Evolutionary conservation across 2,797 vertebrate genomes (phyloP), one percentile per base, ranked within the genome.

Genomic region (Diceros bicornis): DNA sequence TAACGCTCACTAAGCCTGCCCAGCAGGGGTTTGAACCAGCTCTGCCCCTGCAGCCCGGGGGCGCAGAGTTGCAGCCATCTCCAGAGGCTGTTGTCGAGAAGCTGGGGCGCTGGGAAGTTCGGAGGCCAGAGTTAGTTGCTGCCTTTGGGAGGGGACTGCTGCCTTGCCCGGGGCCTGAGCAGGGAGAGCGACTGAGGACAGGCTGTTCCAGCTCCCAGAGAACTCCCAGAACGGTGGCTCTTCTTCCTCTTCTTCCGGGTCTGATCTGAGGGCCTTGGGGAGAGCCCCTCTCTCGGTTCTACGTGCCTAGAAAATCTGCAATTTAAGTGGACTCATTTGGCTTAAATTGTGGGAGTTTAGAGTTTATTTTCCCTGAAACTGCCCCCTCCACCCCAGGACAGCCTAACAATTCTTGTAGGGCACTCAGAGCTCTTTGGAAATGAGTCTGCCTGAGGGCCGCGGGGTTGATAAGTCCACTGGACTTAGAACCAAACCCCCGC

Each of bases 1-100:
- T 0, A 11, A 11, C 0, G 0, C 32, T 62, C 57, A 3, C 59
- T 8, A 11, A 25, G 44, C 1, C 68, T 9, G 57, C 52, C 34
- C 6, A 23, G 64, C 16, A 5, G 62, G 4, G 41, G 1, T 11
- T 16, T 9, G 61, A 74, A 21, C 47, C 37, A 8, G 32, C 32
- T 29, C 34, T 18, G 29, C 32, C 18, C 0, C 68, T 32, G 61
- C 4, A 1, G 47, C 47, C 68, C 86, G 55, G 92, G n/a, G 37
- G 2, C 59, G 12, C 8, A 1, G 44, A 13, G 37, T 41, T 14
- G 21, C n/a, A 6, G 27, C 64, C 2, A 47, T 57, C 57, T 44
- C 23, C 41, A 3, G 62, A 86, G 68, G 37, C 29, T 62, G 14
- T 23, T 20, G 34, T 18, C 32, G 34, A 95, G 81, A 91, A 21